Evolutionary conservation across 2,888 invertebrate species (phyloP), one percentile per base, ranked within the genome.

Genomic region (Epinotia ramella): DNA sequence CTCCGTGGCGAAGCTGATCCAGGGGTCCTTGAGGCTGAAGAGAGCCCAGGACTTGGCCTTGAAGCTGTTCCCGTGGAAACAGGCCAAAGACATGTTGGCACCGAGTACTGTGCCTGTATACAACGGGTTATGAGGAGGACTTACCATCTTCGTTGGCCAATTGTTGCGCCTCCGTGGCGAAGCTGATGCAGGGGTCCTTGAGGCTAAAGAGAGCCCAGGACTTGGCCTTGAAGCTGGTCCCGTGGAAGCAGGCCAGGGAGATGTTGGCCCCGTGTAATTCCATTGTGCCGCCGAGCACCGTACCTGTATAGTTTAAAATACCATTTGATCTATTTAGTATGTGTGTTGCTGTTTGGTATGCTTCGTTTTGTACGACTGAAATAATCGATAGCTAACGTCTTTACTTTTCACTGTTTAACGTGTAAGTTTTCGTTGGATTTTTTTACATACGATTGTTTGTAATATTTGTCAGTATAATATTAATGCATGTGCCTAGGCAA

Each of bases 51-150:
- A 98, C 91, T 99, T 99, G 73, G 98, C 96, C 89, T 98, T 98
- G 90, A 99, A 98, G 92, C 99, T 99, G 87, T 98, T 98, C 53
- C 99, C 99, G 90, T 99, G 99, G 95, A 99, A 99, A 90, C 99
- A 99, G 4, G 99, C 99, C 79, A 99, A 94, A 6, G 99, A 98
- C 76, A 99, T 97, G 90, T 99, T 98, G 78, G 97, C 97, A 57
- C 97, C 97, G 91, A 98, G 94, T 16, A 98, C 96, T 33, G 98
- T 97, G 78, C 98, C 97, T 89, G 92, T 73, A 62, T 40, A 9
- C 13, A 12, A 46, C 13, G 46, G 12, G 12, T 3, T 13, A 4
- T 13, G 12, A 4, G 46, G 16, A 16, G 2, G 13, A n/a, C 53
- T 89, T 83, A 95, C 97, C 96, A 78, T 95, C 95, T 7, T 95